Evolutionary conservation across 2,888 invertebrate genomes (phyloP), one percentile per base, ranked within the genome.

Genomic region (Leptopterna dolabrata): DNA sequence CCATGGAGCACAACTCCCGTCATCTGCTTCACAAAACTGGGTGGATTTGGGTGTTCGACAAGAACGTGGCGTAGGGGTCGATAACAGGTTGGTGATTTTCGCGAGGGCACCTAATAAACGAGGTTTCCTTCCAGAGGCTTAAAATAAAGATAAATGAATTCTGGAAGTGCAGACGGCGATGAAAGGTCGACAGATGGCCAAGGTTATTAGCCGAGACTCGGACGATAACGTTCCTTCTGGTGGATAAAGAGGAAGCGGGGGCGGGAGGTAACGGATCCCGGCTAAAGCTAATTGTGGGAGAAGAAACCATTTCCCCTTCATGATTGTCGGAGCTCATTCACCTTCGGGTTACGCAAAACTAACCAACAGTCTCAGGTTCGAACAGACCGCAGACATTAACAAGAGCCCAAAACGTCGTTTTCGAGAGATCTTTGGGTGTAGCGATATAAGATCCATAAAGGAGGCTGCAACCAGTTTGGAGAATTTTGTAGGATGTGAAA

Each of bases 261-360:
- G 63, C 24, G 19, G 73, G 73, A 30, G 41, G 73, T 76, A 76
- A 76, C 73, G 73, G 73, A 76, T 41, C 73, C 7, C 36, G 36
- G 30, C 73, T 41, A 36, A 76, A 76, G 73, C 73, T 76, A 76
- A 76, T 76, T 76, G 73, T 76, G 73, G 73, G 73, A 76, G 73
- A 76, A 76, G 73, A 76, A 76, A 76, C 73, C 73, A 76, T 76
- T 76, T 76, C 41, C 73, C 73, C 41, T 76, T 36, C n/a, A 29
- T 76, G 73, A 76, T 76, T 76, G 73, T 19, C 16, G 36, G 73
- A 76, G 73, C 73, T 76, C 73, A 41, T 76, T 76, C 73, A 76
- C 30, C 73, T 36, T 63, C 63, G 63, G 63, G 63, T 63, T 63
- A 63, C 63, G 63, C 63, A 63, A 63, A 63, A 63, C 19, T 63